Percentiles rank a stretch among this genome's conserved stretches.
phyloP scores from a whole-genome alignment of 2,888 invertebrate species.

The Lucinisca nassula region DNA sequence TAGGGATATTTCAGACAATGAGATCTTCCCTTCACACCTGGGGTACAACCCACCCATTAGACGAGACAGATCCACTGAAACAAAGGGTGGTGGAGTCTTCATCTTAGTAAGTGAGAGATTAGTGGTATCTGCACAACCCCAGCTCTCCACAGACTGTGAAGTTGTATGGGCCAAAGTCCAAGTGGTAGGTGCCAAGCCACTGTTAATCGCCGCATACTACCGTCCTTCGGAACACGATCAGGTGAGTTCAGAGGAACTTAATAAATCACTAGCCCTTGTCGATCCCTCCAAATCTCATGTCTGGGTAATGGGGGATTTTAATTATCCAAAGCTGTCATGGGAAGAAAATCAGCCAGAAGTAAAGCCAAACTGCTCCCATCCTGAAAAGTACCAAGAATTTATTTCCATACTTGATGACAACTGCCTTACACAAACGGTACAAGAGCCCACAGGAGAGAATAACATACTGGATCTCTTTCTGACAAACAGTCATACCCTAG shows the following conservation, averaged over 20 bases:
- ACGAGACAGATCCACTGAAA: neutral
- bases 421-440: neutral
- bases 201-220: neutral
- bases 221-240: constrained; percentile 15
- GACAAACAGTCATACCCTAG: neutral
- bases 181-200: neutral
- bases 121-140: neutral
- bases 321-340: constrained; percentile 6
- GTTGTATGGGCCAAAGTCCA: constrained; percentile 9
- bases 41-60: neutral
- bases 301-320: constrained; percentile 9
- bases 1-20: neutral
- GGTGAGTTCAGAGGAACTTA: neutral
- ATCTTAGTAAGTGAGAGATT: neutral
- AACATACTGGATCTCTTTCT: too few species aligned
- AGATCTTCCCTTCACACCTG: neutral
- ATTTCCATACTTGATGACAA: neutral
- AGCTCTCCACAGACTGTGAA: neutral
- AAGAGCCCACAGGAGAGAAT: neutral
- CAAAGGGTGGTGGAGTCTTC: constrained; percentile 13
- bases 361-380: neutral
- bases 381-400: neutral
- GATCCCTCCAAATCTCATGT: neutral
- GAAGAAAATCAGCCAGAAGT: neutral
- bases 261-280: constrained; percentile 1